Conservation (phyloP, 1,140 invertebrate genomes). For the Pseudoatta argentina region DNA sequence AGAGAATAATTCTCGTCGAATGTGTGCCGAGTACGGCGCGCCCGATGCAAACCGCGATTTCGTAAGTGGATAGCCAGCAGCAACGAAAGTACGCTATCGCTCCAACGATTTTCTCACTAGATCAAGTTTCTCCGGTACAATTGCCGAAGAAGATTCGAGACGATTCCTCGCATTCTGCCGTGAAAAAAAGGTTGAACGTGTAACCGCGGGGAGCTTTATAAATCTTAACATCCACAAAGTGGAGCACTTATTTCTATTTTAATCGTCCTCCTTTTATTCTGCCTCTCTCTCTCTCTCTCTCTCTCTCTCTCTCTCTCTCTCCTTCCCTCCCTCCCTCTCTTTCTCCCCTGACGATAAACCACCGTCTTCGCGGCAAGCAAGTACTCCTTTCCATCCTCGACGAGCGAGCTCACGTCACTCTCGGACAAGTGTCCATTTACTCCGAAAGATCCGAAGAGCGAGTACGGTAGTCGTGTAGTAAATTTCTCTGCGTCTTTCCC, state of each 20-base stretch:
- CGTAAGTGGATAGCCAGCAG: background rate
- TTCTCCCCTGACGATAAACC: constrained; percentile 60
- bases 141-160: constrained; percentile 30
- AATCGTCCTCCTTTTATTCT: constrained; percentile 69
- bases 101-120: constrained; percentile 37
- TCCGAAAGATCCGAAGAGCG: constrained; percentile 57
- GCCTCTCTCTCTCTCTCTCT: background rate
- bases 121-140: constrained; percentile 8
- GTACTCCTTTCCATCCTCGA: constrained; percentile 53
- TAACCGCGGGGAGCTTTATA: constrained; percentile 65
- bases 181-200: constrained; percentile 12
- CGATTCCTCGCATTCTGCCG: constrained; percentile 5
- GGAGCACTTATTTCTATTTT: constrained; percentile 74
- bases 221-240: constrained; percentile 66
- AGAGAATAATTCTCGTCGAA: background rate
- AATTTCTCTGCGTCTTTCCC: constrained; percentile 54
- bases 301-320: background rate
- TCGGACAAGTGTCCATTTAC: constrained; percentile 71
- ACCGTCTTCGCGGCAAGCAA: constrained; percentile 56
- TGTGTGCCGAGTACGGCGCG: background rate
- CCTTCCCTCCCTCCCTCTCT: background rate
- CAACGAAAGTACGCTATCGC: background rate
- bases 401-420: constrained; percentile 51
- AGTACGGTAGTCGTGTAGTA: constrained; percentile 52
- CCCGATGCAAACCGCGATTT: background rate